Conservation (phyloP, 2,113 vertebrate species). For the Neodontobutis hainanensis region DNA sequence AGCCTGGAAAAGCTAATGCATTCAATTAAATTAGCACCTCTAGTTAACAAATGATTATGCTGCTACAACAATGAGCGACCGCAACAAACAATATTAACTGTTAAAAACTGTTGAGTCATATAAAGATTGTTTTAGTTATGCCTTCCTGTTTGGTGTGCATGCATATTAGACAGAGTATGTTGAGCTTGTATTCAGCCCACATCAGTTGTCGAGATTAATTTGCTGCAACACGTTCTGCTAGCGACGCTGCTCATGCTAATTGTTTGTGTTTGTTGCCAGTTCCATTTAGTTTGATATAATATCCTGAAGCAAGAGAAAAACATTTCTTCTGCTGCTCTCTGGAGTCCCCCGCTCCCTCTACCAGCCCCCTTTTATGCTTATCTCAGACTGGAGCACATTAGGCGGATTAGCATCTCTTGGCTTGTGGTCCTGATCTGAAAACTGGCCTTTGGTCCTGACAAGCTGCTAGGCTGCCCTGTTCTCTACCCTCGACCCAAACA, state of each 20-base stretch:
- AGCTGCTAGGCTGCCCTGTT: conserved; percentile 15
- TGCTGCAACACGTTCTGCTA: conserved; percentile 29
- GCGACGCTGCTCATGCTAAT: conserved; percentile 34
- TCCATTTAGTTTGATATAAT: conserved; percentile 35
- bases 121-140: conserved; percentile 2
- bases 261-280: conserved; percentile 51
- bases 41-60: conserved; percentile 52
- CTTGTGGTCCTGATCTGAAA: conserved; percentile 15
- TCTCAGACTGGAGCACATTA: not conserved
- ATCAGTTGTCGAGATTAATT: conserved; percentile 56
- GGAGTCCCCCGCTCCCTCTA: conserved; percentile 4
- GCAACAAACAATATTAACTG: conserved; percentile 30
- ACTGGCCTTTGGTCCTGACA: conserved; percentile 20
- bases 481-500: not conserved
- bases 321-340: conserved; percentile 13
- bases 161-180: conserved; percentile 8
- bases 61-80: conserved; percentile 25
- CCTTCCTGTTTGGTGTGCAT: conserved; percentile 14
- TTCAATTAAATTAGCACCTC: conserved; percentile 50
- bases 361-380: not conserved
- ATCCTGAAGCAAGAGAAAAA: conserved; percentile 20
- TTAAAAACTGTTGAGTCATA: conserved; percentile 36
- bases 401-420: not conserved
- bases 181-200: conserved; percentile 34
- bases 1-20: conserved; percentile 31